phyloP scores from a whole-genome alignment of 2,888 invertebrate genomes.

The Podabrus alpinus region DNA sequence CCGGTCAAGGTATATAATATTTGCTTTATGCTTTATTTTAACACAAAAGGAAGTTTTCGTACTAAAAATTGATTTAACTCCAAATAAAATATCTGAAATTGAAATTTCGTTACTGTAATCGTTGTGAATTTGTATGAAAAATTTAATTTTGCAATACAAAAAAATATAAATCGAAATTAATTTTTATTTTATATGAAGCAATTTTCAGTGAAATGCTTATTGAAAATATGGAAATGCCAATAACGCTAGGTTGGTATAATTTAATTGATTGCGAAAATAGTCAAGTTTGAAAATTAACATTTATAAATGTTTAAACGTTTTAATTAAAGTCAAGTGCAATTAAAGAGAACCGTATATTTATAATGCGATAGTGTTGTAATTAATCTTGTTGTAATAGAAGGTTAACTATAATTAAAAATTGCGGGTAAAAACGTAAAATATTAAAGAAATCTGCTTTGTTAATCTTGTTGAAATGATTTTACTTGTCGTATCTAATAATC shows the following conservation, averaged over 20 bases:
- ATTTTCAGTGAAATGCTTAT: background rate
- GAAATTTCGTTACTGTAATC: background rate
- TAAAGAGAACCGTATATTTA: background rate
- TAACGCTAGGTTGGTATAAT: background rate
- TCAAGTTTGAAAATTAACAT: background rate
- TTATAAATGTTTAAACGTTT: background rate
- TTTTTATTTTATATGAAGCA: background rate
- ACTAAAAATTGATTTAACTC: background rate
- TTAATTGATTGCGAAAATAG: background rate
- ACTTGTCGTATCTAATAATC: conserved; percentile 26
- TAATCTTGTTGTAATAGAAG: background rate
- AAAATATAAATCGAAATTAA: background rate
- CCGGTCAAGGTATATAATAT: background rate
- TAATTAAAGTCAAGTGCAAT: background rate
- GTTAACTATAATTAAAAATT: background rate
- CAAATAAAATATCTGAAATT: background rate
- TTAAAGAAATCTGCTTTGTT: conserved; percentile 9
- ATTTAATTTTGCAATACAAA: background rate
- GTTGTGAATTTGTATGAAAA: background rate
- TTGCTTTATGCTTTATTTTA: background rate
- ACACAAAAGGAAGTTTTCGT: background rate
- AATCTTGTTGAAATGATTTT: conserved; percentile 23
- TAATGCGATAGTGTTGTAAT: background rate
- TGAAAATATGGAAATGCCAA: background rate
- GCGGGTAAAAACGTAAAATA: background rate